phyloP scores from a whole-genome alignment of 2,888 invertebrate genomes.

The Monoplex corrugatus region DNA sequence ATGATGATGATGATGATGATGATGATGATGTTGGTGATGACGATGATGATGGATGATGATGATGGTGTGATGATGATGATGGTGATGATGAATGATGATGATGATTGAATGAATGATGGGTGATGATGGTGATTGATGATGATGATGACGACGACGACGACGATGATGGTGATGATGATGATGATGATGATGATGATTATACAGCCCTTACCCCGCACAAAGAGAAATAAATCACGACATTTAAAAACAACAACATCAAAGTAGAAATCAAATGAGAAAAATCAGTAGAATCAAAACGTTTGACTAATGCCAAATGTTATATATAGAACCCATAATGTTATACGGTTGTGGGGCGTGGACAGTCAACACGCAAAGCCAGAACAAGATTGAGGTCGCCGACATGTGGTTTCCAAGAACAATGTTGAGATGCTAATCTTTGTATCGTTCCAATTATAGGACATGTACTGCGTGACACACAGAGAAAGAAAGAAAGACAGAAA shows the following conservation, averaged over 20 bases:
- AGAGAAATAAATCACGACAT: too few species aligned
- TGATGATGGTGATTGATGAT: conserved; percentile 19
- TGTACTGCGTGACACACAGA: background rate
- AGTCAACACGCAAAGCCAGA: too few species aligned
- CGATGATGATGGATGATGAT: conserved; percentile 13
- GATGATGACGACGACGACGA: background rate
- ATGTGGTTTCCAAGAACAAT: too few species aligned
- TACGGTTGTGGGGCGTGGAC: too few species aligned
- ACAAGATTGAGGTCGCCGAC: too few species aligned
- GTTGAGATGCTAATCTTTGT: background rate
- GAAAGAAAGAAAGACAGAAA: background rate
- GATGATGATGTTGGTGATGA: background rate
- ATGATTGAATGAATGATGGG: background rate
- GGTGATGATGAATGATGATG: background rate
- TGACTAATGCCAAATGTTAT: background rate
- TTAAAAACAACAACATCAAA: too few species aligned
- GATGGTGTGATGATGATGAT: background rate
- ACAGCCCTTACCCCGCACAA: too few species aligned
- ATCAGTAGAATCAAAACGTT: too few species aligned
- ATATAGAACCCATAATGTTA: too few species aligned
- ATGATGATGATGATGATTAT: conserved; percentile 7
- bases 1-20: conserved; percentile 1
- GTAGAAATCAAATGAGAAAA: too few species aligned
- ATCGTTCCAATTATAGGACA: background rate
- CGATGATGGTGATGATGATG: background rate